Evolutionary conservation across 1,140 invertebrate species (phyloP).

Genomic region (Drosophila arizonae): DNA sequence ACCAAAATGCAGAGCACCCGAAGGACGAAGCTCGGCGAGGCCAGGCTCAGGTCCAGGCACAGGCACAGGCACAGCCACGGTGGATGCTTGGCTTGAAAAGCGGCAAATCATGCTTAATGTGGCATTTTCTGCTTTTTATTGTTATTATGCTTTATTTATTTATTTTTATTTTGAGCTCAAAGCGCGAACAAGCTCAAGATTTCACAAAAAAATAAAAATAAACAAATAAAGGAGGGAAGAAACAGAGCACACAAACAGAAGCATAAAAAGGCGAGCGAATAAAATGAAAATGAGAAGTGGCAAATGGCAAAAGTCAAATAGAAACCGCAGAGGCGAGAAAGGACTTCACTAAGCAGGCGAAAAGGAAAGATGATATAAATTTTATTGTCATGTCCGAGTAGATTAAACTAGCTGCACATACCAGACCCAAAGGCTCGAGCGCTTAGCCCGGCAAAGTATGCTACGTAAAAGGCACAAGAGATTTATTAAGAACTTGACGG

Average conservation of each 20-base stretch:
- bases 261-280: slow-evolving; percentile 67
- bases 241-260: slow-evolving; percentile 42
- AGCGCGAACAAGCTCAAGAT: slow-evolving; percentile 64
- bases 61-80: slow-evolving; percentile 26
- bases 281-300: slow-evolving; percentile 59
- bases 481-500: slow-evolving; percentile 64
- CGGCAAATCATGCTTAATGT: slow-evolving; percentile 81
- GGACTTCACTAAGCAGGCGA: slow-evolving; percentile 73
- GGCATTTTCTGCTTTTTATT: slow-evolving; percentile 66
- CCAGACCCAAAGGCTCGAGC: slow-evolving; percentile 22
- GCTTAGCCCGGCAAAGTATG: slow-evolving; percentile 61
- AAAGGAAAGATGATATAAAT: slow-evolving; percentile 78
- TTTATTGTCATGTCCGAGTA: slow-evolving; percentile 82
- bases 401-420: slow-evolving; percentile 78
- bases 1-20: slow-evolving; percentile 27
- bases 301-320: slow-evolving; percentile 61
- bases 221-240: background rate
- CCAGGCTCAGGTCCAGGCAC: background rate
- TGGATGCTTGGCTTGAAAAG: slow-evolving; percentile 66
- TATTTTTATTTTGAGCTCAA: slow-evolving; percentile 47
- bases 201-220: slow-evolving; percentile 59
- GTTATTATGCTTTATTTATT: slow-evolving; percentile 62
- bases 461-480: slow-evolving; percentile 61
- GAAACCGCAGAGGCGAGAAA: slow-evolving; percentile 74
- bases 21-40: slow-evolving; percentile 15